phyloP scores from a whole-genome alignment of 2,797 vertebrate genomes.

The Spheniscus humboldti region DNA sequence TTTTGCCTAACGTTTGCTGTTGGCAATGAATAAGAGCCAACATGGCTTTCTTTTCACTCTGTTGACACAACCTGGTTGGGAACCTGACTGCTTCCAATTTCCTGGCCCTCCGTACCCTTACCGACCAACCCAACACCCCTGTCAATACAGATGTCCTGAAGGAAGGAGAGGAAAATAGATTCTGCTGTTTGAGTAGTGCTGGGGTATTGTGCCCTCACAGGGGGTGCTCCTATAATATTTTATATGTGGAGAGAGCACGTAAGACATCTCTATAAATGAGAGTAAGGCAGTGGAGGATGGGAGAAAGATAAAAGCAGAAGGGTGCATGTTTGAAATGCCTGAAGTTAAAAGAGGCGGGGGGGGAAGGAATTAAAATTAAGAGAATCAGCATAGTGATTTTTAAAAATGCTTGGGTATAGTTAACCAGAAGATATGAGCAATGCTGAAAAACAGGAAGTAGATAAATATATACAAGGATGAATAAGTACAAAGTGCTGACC shows the following conservation, averaged over 20 bases:
- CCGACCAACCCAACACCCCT: not conserved
- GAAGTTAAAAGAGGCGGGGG: not conserved
- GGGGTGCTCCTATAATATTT: not conserved
- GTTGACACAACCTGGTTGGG: not conserved
- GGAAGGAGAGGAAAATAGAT: not conserved
- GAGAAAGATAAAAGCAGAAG: not conserved
- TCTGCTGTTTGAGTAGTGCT: not conserved
- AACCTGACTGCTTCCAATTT: not conserved
- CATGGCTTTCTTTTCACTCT: not conserved
- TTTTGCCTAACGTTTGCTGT: not conserved
- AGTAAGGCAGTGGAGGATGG: not conserved
- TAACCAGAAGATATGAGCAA: not conserved
- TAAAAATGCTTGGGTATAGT: not conserved
- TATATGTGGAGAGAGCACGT: not conserved
- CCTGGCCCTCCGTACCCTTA: not conserved
- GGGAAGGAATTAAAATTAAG: not conserved
- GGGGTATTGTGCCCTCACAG: not conserved
- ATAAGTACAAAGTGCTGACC: not conserved
- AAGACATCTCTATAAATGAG: not conserved
- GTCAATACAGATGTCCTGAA: not conserved
- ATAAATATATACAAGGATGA: conserved; percentile 1
- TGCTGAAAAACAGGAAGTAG: conserved; percentile 7
- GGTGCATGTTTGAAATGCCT: not conserved
- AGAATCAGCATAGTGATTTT: not conserved
- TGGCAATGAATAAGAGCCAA: not conserved